phyloP scores from a whole-genome alignment of 2,797 vertebrate species.

The Emydoidea blandingii region DNA sequence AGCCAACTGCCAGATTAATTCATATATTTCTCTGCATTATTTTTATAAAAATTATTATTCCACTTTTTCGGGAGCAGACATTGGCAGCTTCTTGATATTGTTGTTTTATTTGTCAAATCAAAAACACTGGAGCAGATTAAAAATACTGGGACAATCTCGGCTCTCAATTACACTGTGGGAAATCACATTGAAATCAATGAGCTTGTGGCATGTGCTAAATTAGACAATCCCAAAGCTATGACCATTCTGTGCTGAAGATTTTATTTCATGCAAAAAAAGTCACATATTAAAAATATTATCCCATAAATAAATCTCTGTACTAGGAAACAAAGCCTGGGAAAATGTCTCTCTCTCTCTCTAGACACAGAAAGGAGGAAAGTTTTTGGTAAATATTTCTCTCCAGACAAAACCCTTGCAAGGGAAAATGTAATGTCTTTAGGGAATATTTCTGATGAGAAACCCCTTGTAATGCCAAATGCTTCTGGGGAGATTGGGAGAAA shows the following conservation, averaged over 20 bases:
- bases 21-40: neutral
- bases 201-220: neutral
- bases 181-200: neutral
- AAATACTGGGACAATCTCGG: neutral
- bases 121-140: neutral
- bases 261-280: neutral
- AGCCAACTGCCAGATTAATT: neutral
- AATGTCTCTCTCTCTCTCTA: too few species aligned
- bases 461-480: neutral
- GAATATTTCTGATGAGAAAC: neutral
- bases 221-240: neutral
- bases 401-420: neutral
- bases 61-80: neutral
- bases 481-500: neutral
- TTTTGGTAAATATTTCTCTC: neutral
- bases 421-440: neutral
- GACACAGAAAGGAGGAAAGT: neutral
- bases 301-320: neutral
- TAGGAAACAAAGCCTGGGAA: neutral
- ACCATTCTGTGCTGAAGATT: neutral
- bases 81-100: neutral
- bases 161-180: neutral
- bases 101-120: neutral
- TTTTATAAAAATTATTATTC: neutral
- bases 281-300: neutral